These are phyloP conservation scores for Oxyteleia sp. DNA, from an alignment of 2,888 invertebrate genomes.

Conservation along the genomic window DNA sequence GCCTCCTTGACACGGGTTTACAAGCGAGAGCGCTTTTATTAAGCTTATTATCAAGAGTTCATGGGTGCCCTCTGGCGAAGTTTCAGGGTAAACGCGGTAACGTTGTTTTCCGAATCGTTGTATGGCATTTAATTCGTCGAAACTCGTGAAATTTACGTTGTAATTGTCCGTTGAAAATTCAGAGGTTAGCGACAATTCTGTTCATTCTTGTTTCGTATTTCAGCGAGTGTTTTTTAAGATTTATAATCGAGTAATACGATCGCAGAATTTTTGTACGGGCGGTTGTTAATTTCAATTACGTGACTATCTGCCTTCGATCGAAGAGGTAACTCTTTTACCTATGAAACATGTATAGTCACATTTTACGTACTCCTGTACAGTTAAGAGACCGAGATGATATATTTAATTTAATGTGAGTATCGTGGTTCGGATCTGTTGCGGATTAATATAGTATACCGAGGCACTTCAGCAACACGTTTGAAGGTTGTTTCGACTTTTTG, in stretches of 20 bases:
- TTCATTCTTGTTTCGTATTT: too few relatives aligned
- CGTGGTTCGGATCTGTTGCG: constrained; percentile 24
- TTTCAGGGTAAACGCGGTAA: too few relatives aligned
- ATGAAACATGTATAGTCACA: constrained; percentile 7
- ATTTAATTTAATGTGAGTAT: constrained; percentile 23
- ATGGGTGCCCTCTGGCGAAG: too few relatives aligned
- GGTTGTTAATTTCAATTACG: background rate
- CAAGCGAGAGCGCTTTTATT: too few relatives aligned
- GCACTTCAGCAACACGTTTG: background rate
- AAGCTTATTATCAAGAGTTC: too few relatives aligned
- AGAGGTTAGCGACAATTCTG: too few relatives aligned
- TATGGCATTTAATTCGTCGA: too few relatives aligned
- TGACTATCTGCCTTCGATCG: constrained; percentile 1
- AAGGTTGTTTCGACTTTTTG: background rate
- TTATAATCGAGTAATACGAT: background rate
- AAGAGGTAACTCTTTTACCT: background rate
- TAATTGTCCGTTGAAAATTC: too few relatives aligned
- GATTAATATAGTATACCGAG: constrained; percentile 15
- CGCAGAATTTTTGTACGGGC: too few relatives aligned
- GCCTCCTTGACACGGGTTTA: too few relatives aligned
- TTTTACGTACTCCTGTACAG: constrained; percentile 15
- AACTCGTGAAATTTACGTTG: too few relatives aligned
- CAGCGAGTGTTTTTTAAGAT: constrained; percentile 7
- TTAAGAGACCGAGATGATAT: constrained; percentile 13
- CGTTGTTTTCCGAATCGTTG: too few relatives aligned